Evolutionary conservation across 2,797 vertebrate species (phyloP).

Genomic region (Notamacropus eugenii): DNA sequence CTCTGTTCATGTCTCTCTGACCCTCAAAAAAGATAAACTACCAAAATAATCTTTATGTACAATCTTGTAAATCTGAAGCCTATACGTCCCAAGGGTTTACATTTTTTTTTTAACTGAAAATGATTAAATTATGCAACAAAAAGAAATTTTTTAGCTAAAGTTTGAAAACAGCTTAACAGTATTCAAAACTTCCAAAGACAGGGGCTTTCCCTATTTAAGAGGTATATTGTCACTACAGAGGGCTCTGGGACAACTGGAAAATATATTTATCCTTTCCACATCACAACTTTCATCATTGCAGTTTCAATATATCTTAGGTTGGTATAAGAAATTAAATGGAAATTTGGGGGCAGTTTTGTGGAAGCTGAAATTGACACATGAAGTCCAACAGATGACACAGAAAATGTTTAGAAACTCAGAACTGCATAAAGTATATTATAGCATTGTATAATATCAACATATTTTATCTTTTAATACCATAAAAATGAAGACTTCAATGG

Average conservation of each 20-base stretch:
- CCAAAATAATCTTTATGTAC: not conserved
- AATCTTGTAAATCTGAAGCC: slow-evolving; percentile 15
- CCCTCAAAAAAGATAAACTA: not conserved
- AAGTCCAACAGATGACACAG: not conserved
- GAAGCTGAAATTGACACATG: not conserved
- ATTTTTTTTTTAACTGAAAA: slow-evolving; percentile 38
- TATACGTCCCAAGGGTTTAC: not conserved
- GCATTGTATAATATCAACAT: not conserved
- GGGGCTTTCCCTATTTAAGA: slow-evolving; percentile 8
- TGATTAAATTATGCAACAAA: slow-evolving; percentile 18
- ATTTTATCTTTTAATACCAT: not conserved
- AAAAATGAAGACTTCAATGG: not conserved
- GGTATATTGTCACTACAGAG: not conserved
- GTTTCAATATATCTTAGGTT: not conserved
- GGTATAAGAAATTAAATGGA: not conserved
- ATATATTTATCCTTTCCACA: not conserved
- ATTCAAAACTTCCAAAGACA: not conserved
- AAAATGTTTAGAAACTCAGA: slow-evolving; percentile 6
- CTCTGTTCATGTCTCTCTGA: slow-evolving; percentile 8
- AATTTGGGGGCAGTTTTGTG: not conserved
- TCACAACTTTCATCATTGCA: not conserved
- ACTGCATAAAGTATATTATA: not conserved
- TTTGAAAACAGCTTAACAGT: not conserved
- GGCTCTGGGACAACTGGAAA: not conserved
- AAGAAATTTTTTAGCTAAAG: slow-evolving; percentile 7